Evolutionary conservation across 2,113 vertebrate genomes (phyloP), one percentile per base, ranked within the genome.

Genomic region (Myanophis thanlyinensis): DNA sequence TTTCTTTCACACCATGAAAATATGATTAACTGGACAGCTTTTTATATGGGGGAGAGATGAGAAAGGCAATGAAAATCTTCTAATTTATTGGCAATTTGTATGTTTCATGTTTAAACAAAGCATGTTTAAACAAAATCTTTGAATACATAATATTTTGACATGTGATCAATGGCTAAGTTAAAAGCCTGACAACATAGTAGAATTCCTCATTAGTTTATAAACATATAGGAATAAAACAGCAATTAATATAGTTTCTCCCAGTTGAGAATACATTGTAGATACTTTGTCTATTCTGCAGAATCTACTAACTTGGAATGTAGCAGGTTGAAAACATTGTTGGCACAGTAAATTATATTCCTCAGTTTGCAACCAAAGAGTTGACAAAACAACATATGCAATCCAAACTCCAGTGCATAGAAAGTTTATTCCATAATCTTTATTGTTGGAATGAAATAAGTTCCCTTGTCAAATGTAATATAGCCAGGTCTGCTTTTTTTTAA

Each of bases 111-210:
- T 85, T 44, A 67, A 49, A 85, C 52, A 53, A 53, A 53, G 22
- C 49, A 59, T 67, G 25, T n/a, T 85, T 44, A 67, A 47, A 88
- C 87, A 54, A 92, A 94, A 91, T 46, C 73, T 48, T 22, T 48
- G 27, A 89, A 89, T 85, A 10, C 12, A 47, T 89, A 92, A 44
- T 93, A 93, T 51, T 73, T 11, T 67, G 91, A 53, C 53, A 67
- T 87, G 73, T 84, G 80, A 30, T 93, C 49, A 91, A 0, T 91
- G 90, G 89, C 54, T 93, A 91, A 51, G 90, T 84, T 91, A 92
- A 48, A 87, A 67, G 30, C 89, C 80, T 80, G 85, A 51, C 67
- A 93, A 35, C 84, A 52, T 87, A 27, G 25, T 0, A 3, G 35
- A 92, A 54, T 52, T 62, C 47, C 25, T 88, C 87, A 46, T 52